Percentiles rank a stretch among this genome's conserved stretches.
These are phyloP conservation scores for Pristiophorus japonicus DNA, from an alignment of 2,113 vertebrate genomes.

Conservation along the genomic window DNA sequence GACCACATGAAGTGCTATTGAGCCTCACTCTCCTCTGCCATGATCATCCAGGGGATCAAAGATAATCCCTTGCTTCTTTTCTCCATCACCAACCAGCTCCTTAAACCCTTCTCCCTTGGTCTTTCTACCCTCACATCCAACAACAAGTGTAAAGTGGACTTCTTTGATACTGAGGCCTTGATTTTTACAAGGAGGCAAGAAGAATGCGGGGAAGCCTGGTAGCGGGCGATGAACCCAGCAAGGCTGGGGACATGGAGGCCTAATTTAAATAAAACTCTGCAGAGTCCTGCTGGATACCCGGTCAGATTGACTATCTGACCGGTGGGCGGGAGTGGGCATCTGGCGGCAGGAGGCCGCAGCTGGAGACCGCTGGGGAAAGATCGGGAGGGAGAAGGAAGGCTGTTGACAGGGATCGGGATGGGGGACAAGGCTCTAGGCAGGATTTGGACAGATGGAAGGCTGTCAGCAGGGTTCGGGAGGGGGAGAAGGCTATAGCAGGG, in stretches of 20 bases:
- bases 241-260: not conserved
- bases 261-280: too few relatives aligned
- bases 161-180: not conserved
- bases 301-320: not conserved
- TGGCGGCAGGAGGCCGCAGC: not conserved
- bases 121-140: not conserved
- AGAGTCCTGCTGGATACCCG: not conserved
- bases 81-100: too few relatives aligned
- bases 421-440: not conserved
- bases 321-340: not conserved
- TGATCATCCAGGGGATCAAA: not conserved
- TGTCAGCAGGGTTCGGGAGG: too few relatives aligned
- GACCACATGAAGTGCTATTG: not conserved
- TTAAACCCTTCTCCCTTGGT: not conserved
- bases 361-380: not conserved
- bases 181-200: not conserved
- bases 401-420: not conserved
- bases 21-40: not conserved
- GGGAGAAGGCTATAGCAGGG: too few relatives aligned
- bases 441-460: too few relatives aligned
- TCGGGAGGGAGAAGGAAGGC: not conserved
- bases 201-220: not conserved
- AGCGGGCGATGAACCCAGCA: not conserved
- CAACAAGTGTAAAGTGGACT: not conserved
- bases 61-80: not conserved